Percentiles rank a stretch among this genome's conserved stretches.
These are phyloP conservation scores for Tychaedon coryphoeus DNA, from an alignment of 2,113 vertebrate genomes.

Conservation along the genomic window DNA sequence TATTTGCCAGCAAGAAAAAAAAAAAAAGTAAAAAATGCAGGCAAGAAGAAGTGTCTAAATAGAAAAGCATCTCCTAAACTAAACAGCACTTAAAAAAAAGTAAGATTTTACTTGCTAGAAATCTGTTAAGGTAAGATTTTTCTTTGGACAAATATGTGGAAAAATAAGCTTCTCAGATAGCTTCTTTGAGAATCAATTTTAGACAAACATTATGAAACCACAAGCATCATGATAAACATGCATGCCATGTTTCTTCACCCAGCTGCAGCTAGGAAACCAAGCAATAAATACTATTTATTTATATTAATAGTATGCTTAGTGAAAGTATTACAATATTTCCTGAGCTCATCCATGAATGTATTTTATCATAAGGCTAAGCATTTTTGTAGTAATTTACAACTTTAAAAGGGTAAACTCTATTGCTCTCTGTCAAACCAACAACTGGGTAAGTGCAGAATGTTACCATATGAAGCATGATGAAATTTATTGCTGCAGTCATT, in stretches of 20 bases:
- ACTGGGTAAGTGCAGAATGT: conserved; percentile 70
- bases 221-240: conserved; percentile 68
- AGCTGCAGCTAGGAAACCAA: conserved; percentile 62
- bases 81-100: not conserved
- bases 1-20: not conserved
- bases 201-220: conserved; percentile 68
- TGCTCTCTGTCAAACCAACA: conserved; percentile 74
- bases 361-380: conserved; percentile 74
- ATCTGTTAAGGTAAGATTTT: not conserved
- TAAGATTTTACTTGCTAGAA: not conserved
- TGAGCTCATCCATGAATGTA: conserved; percentile 69
- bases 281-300: conserved; percentile 82
- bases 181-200: conserved; percentile 61
- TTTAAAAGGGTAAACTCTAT: conserved; percentile 77
- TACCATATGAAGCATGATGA: conserved; percentile 69
- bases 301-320: conserved; percentile 81
- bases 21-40: not conserved
- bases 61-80: not conserved
- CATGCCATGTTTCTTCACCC: conserved; percentile 58
- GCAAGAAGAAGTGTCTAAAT: not conserved
- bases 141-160: not conserved
- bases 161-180: conserved; percentile 10
- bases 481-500: conserved; percentile 78
- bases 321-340: conserved; percentile 78
- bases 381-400: conserved; percentile 80